Percentiles rank a stretch among this genome's conserved stretches.
Evolutionary conservation across 2,888 invertebrate species (phyloP).

Genomic region (Calephelis perditalis): DNA sequence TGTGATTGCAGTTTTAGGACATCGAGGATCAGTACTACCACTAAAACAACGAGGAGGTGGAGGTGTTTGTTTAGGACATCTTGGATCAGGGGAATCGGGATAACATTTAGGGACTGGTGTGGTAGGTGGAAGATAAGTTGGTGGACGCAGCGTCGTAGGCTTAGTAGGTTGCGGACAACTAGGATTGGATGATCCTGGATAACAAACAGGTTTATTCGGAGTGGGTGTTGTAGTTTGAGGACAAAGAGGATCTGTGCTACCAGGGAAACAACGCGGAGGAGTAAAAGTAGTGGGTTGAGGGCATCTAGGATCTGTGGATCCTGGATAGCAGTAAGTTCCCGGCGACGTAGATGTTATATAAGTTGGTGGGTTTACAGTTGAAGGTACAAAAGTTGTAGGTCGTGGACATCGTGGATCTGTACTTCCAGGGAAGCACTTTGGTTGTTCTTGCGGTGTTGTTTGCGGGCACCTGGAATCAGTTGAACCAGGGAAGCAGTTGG

Average conservation of each 20-base stretch:
- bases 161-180: constrained; percentile 31
- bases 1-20: constrained; percentile 30
- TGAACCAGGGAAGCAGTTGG: constrained; percentile 40
- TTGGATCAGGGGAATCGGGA: constrained; percentile 30
- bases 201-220: constrained; percentile 27
- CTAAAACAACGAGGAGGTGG: constrained; percentile 7
- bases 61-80: constrained; percentile 6
- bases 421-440: constrained; percentile 43
- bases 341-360: constrained; percentile 38
- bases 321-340: constrained; percentile 34
- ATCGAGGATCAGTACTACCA: constrained; percentile 24
- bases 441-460: constrained; percentile 33
- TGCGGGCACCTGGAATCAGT: constrained; percentile 36
- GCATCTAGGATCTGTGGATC: constrained; percentile 33
- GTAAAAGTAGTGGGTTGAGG: constrained; percentile 31
- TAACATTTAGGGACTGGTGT: constrained; percentile 31
- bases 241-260: constrained; percentile 52
- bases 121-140: constrained; percentile 21
- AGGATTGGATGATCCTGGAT: constrained; percentile 33
- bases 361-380: constrained; percentile 40
- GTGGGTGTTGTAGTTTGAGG: constrained; percentile 31
- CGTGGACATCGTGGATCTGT: constrained; percentile 50
- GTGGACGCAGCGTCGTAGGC: background rate
- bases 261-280: constrained; percentile 37
- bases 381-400: constrained; percentile 36